These are phyloP conservation scores for Oceanodroma leucorhoa DNA, from an alignment of 2,797 vertebrate species.

Conservation along the genomic window DNA sequence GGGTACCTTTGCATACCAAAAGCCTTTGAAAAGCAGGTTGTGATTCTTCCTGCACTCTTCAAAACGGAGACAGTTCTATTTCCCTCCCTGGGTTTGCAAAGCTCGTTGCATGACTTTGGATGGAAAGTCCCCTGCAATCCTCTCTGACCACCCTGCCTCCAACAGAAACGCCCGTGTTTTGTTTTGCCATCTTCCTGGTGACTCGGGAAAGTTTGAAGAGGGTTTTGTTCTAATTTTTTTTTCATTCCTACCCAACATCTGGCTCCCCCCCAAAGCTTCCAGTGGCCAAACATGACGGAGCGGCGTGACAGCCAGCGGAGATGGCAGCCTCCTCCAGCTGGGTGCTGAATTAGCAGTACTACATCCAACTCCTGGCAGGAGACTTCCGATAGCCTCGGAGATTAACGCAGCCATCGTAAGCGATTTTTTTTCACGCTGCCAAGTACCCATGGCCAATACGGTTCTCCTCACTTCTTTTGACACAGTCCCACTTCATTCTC, in stretches of 20 bases:
- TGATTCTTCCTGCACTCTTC: not conserved
- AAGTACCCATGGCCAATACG: not conserved
- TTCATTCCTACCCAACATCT: not conserved
- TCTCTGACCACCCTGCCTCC: not conserved
- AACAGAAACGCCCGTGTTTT: rapidly evolving
- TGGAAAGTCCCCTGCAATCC: not conserved
- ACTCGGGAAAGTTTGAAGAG: not conserved
- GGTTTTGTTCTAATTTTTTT: not conserved
- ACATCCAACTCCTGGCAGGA: slow-evolving; percentile 13
- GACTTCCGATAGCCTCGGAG: not conserved
- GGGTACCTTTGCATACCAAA: not conserved
- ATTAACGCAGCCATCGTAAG: not conserved
- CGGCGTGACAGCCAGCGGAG: not conserved
- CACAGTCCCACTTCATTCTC: not conserved
- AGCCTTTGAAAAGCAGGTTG: not conserved
- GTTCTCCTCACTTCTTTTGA: not conserved
- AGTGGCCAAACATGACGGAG: not conserved
- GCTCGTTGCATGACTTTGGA: rapidly evolving
- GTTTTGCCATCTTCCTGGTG: not conserved
- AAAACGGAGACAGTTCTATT: not conserved
- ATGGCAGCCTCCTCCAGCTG: not conserved
- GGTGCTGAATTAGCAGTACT: slow-evolving; percentile 24
- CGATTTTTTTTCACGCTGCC: not conserved
- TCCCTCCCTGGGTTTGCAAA: not conserved
- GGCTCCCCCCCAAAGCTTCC: not conserved